These are phyloP conservation scores for Mustela nigripes DNA, from an alignment of 2,113 vertebrate genomes.

Conservation along the genomic window DNA sequence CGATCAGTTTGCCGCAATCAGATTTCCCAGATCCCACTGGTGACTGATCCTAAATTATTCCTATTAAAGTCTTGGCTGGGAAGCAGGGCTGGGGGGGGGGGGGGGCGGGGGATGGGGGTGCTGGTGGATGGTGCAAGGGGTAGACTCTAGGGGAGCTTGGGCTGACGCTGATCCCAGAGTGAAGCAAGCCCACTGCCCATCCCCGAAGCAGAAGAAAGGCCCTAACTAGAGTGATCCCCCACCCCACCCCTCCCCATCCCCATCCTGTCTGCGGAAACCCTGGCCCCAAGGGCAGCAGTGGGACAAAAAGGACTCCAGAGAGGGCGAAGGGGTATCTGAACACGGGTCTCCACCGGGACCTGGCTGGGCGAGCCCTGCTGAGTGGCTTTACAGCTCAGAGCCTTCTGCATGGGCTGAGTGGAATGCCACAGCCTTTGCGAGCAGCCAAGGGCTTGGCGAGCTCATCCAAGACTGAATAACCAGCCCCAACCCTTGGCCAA, in stretches of 20 bases:
- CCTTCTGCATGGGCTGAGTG: background rate
- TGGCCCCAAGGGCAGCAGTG: background rate
- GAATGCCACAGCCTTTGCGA: background rate
- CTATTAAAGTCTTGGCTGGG: constrained; percentile 65
- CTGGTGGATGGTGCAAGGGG: no score
- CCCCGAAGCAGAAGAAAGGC: background rate
- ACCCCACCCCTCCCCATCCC: background rate
- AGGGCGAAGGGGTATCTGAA: background rate
- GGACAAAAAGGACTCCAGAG: background rate
- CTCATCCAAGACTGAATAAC: background rate
- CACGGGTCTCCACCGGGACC: fast-evolving
- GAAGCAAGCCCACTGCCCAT: background rate
- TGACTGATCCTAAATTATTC: constrained; percentile 72
- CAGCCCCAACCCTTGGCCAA: background rate
- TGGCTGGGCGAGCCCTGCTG: background rate
- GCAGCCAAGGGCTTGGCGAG: background rate
- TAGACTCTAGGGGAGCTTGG: background rate
- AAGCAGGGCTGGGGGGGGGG: background rate
- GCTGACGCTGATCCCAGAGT: background rate
- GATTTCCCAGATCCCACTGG: constrained; percentile 57
- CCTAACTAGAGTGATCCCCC: background rate
- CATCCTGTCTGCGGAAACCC: background rate
- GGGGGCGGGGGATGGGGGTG: background rate
- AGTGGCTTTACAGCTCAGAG: background rate
- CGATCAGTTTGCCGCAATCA: constrained; percentile 71